Evolutionary conservation across 30 jellyfish, hydroid and myxozoan species (phyloP), one percentile per base, ranked within the genome.

Genomic region (Hydractinia symbiolongicarpus): DNA sequence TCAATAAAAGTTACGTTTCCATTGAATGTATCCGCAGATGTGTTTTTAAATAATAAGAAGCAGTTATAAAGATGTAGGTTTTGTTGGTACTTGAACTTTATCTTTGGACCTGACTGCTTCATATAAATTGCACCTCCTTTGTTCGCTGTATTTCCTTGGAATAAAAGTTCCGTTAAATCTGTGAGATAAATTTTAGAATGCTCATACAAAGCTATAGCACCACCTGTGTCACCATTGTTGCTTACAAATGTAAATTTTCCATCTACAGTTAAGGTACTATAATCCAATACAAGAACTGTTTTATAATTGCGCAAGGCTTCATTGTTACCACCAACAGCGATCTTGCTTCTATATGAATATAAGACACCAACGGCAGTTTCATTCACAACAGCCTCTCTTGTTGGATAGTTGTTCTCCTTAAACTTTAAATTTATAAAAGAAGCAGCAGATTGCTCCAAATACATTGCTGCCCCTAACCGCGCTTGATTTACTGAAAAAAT

Each of bases 71-170:
- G 52, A 64, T n/a, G 19, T 7, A 64, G 9, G 2, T 64, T 64
- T 6, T n/a, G 17, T 16, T 58, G 69, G 69, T 58, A 2, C 19
- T 64, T n/a, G 16, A 6, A n/a, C 5, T 64, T 13, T 44, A 64
- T 44, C 19, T n/a, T 64, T 51, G 74, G 74, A 7, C 40, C 74
- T 64, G 74, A 51, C 40, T 64, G 52, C 52, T 64, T 44, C 9
- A 64, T 51, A 51, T 64, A 64, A 13, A 64, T 64, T 7, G 74
- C 74, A 7, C 74, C 74, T 64, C 74, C 74, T 64, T 64, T 64
- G 74, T n/a, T 44, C 19, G 74, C 74, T 0, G 19, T 51, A 13
- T 64, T 64, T n/a, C 7, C 19, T 13, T 6, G 74, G 40, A 64
- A 64, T n/a, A 44, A 51, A n/a, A 64, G 40, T n/a, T 13, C 52